A percentile compares a stretch with the other conserved stretches of the same genome.
Evolutionary conservation across 2,888 invertebrate genomes (phyloP).

Genomic region (Uropetala carovei): DNA sequence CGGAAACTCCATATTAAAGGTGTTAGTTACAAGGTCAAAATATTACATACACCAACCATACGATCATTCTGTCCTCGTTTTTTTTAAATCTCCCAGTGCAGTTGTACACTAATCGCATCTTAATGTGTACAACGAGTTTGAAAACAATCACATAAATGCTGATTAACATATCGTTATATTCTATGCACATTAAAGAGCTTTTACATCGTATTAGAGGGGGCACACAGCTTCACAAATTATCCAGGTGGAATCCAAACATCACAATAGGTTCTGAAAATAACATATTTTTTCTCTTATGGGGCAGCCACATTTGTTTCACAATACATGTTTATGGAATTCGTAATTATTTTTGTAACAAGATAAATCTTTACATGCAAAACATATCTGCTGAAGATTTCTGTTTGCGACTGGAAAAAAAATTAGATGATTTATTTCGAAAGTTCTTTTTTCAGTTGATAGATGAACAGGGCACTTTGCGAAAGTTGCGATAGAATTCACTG

Average conservation of each 20-base stretch:
- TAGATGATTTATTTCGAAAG: neutral
- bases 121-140: conserved; percentile 33
- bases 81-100: conserved; percentile 14
- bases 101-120: neutral
- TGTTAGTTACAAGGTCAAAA: neutral
- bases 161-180: conserved; percentile 53
- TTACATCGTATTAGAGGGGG: conserved; percentile 40
- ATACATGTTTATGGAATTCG: neutral
- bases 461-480: neutral
- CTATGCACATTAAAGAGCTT: conserved; percentile 49
- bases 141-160: conserved; percentile 47
- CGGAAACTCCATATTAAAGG: conserved; percentile 22
- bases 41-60: conserved; percentile 11
- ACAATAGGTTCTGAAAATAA: conserved; percentile 24
- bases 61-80: neutral
- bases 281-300: neutral
- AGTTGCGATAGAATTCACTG: neutral
- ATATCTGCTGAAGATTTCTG: neutral
- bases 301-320: neutral
- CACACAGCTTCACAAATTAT: conserved; percentile 42
- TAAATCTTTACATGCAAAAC: neutral
- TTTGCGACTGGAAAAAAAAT: neutral
- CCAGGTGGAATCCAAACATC: neutral
- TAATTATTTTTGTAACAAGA: neutral
- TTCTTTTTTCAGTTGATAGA: neutral